A percentile compares a stretch with the other conserved stretches of the same genome.
Evolutionary conservation across 2,113 vertebrate species (phyloP).

Genomic region (Megalops atlanticus): DNA sequence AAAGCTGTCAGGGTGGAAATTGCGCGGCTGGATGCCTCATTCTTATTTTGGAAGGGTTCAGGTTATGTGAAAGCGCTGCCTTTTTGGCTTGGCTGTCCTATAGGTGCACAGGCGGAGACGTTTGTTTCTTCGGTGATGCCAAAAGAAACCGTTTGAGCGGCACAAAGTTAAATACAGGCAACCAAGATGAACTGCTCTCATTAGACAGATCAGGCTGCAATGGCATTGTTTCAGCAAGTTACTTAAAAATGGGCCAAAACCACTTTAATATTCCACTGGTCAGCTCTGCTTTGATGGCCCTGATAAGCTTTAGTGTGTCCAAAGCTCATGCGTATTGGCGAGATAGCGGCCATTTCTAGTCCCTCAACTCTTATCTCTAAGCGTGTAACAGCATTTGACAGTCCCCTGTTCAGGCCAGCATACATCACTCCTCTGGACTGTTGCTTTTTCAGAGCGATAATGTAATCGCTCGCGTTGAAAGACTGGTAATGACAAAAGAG

Average conservation of each 20-base stretch:
- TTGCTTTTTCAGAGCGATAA: conserved; percentile 12
- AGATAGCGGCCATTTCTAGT: too few relatives aligned
- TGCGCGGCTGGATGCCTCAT: neutral
- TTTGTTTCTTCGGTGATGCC: conserved; percentile 14
- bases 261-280: neutral
- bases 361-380: too few relatives aligned
- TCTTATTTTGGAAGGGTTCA: neutral
- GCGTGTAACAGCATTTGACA: neutral
- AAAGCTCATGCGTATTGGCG: neutral
- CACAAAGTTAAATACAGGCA: neutral
- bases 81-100: neutral
- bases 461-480: conserved; percentile 23
- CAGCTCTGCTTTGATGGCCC: neutral
- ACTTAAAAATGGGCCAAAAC: neutral
- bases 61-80: neutral
- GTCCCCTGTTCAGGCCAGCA: neutral
- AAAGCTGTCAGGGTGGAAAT: neutral
- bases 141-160: conserved; percentile 30
- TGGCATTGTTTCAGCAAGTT: neutral
- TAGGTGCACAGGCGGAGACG: neutral
- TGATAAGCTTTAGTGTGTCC: neutral
- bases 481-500: neutral
- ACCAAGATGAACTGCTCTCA: neutral
- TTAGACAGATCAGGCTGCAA: neutral
- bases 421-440: neutral